Evolutionary conservation across 1,140 invertebrate species (phyloP), one percentile per base, ranked within the genome.

Genomic region (Leptonema lineaticorne): DNA sequence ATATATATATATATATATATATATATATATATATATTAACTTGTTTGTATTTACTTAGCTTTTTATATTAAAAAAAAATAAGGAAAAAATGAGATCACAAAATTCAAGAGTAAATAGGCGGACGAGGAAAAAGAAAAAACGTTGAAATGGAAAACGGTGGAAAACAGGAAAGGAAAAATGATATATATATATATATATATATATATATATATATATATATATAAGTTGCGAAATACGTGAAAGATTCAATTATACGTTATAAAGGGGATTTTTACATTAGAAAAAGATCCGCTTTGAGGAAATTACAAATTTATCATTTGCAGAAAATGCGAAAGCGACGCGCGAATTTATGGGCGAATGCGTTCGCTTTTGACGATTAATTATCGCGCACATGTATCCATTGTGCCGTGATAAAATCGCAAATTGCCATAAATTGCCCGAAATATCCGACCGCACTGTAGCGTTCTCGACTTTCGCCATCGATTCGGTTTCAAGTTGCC

Each of bases 231-330:
- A 53, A 53, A 26, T 53, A 2, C 24, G 20, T 8, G 22, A 24
- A 22, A 20, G 24, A 22, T 53, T 53, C 50, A 53, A 53, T 53
- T 53, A 53, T 53, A 53, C n/a, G n/a, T n/a, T n/a, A n/a, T 22
- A 50, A 5, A 53, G 9, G n/a, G 24, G 20, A 11, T 26, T 41
- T 26, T 24, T 26, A 26, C 50, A 53, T 53, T 26, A 26, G 27
- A 53, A 11, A 11, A 53, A 7, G 11, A 11, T 53, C 46, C 1
- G 3, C 16, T 41, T 53, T 26, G 50, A 24, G 9, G 22, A 53
- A 22, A 53, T 53, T 26, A 53, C 24, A 53, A 26, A 53, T 53
- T 53, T 53, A 53, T 53, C 50, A 26, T 53, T 53, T n/a, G 6
- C 6, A 26, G 50, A 53, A 26, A 1, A 41, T 16, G 37, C n/a